phyloP scores from a whole-genome alignment of 2,797 vertebrate species.

The Parotocinclus haroldoi region DNA sequence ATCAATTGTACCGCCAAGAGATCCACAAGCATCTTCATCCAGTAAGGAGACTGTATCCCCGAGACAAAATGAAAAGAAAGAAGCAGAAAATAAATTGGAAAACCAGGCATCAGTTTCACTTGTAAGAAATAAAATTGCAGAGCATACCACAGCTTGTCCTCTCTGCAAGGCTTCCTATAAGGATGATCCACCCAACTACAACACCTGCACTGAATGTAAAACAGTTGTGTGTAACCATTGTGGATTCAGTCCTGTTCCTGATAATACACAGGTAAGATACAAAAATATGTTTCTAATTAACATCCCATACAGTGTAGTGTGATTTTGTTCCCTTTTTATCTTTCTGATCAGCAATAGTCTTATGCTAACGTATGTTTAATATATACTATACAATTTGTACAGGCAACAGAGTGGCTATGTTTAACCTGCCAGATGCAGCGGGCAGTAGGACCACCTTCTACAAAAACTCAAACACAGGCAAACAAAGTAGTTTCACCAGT shows the following conservation, averaged over 20 bases:
- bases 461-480: slow-evolving; percentile 55
- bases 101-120: slow-evolving; percentile 22
- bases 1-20: slow-evolving; percentile 61
- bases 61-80: slow-evolving; percentile 39
- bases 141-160: slow-evolving; percentile 64
- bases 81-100: slow-evolving; percentile 41
- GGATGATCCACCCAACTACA: slow-evolving; percentile 76
- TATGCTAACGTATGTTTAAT: not conserved
- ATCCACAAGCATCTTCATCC: slow-evolving; percentile 71
- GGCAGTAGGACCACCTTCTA: slow-evolving; percentile 60
- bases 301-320: no score
- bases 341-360: no score
- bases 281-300: no score
- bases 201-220: slow-evolving; percentile 80
- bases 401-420: slow-evolving; percentile 85
- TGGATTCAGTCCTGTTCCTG: slow-evolving; percentile 82
- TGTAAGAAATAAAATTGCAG: slow-evolving; percentile 37
- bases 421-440: slow-evolving; percentile 85
- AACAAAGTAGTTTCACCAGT: slow-evolving; percentile 44
- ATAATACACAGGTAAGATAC: slow-evolving; percentile 62
- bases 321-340: no score
- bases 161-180: slow-evolving; percentile 79
- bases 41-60: slow-evolving; percentile 30
- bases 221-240: slow-evolving; percentile 79
- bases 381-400: slow-evolving; percentile 11